A percentile compares a stretch with the other conserved stretches of the same genome.
Evolutionary conservation across 2,113 vertebrate species (phyloP).

Genomic region (Cyprinus carpio): DNA sequence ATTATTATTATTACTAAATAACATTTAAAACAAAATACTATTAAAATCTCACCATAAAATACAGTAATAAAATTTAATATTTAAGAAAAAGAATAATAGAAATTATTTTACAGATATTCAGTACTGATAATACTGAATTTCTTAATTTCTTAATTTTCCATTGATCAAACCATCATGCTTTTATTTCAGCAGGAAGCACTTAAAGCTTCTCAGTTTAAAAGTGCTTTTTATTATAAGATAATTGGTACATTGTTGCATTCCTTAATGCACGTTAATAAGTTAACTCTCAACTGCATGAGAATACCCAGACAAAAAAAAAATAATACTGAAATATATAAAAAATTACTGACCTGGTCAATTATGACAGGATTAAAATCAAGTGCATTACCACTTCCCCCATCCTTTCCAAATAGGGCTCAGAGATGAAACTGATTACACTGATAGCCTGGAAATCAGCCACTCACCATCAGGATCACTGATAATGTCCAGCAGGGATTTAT

Average conservation of each 20-base stretch:
- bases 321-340: background rate
- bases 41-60: too few species aligned
- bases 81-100: too few species aligned
- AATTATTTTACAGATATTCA: too few species aligned
- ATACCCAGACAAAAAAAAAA: background rate
- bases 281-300: background rate
- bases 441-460: conserved; percentile 46
- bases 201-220: background rate
- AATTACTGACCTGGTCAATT: background rate
- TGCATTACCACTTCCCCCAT: background rate
- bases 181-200: too few species aligned
- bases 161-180: too few species aligned
- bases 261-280: background rate
- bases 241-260: background rate
- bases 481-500: conserved; percentile 96
- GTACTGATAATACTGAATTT: too few species aligned
- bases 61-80: too few species aligned
- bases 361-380: background rate
- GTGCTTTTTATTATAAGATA: background rate
- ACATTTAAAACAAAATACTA: too few species aligned
- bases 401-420: conserved; percentile 3
- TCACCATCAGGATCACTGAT: conserved; percentile 97
- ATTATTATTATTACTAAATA: too few species aligned
- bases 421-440: background rate
- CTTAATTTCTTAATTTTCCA: too few species aligned